phyloP scores from a whole-genome alignment of 2,888 invertebrate species.

The Selenia dentaria region DNA sequence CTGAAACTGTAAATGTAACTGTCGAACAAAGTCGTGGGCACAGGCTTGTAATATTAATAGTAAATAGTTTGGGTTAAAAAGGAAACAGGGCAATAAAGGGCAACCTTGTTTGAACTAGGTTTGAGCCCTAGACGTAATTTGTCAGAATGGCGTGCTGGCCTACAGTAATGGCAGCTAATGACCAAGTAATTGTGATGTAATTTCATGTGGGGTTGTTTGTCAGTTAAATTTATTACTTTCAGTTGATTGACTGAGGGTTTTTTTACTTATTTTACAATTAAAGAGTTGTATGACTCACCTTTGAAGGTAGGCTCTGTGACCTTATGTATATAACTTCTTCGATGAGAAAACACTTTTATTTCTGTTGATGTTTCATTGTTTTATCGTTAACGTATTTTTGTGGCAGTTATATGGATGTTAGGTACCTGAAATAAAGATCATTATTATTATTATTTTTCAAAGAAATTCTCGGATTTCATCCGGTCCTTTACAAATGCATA shows the following conservation, averaged over 20 bases:
- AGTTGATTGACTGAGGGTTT: not conserved
- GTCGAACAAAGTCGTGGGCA: not conserved
- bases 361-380: too few relatives aligned
- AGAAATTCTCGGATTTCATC: too few relatives aligned
- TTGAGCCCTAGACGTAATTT: constrained; percentile 24
- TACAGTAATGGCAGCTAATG: constrained; percentile 11
- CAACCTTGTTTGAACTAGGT: constrained; percentile 23
- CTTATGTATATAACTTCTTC: too few relatives aligned
- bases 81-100: constrained; percentile 23
- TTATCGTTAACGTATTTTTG: too few relatives aligned
- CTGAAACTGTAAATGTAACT: too few relatives aligned
- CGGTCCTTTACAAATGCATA: too few relatives aligned
- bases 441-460: too few relatives aligned
- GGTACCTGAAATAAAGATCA: too few relatives aligned
- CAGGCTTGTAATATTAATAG: not conserved
- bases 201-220: constrained; percentile 5
- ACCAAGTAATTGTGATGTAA: constrained; percentile 14
- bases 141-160: constrained; percentile 25
- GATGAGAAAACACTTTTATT: too few relatives aligned
- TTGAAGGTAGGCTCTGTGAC: too few relatives aligned
- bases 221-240: constrained; percentile 2
- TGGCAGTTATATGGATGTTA: too few relatives aligned
- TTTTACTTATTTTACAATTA: too few relatives aligned
- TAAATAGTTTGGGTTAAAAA: constrained; percentile 4
- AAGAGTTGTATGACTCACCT: not conserved